A percentile compares a stretch with the other conserved stretches of the same genome.
Conservation (phyloP, 1,140 invertebrate genomes). For the Euschistus heros region DNA sequence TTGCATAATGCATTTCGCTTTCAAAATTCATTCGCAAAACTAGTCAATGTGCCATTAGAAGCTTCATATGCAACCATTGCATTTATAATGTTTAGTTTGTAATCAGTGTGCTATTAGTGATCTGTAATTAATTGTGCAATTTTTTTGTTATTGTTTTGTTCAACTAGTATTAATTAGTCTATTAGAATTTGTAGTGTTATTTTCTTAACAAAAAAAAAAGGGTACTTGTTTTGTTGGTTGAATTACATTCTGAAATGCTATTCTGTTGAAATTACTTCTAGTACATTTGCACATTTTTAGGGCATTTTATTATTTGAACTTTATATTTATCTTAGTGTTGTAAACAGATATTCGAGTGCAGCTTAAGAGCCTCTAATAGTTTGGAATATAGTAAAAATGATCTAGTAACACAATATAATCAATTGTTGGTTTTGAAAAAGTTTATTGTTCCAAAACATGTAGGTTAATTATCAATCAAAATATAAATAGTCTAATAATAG, state of each 20-base stretch:
- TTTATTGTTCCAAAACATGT: no score
- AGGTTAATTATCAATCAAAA: not conserved
- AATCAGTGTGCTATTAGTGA: not conserved
- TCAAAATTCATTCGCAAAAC: slow-evolving; percentile 4
- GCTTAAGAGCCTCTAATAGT: not conserved
- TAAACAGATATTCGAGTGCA: slow-evolving; percentile 5
- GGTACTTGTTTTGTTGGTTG: not conserved
- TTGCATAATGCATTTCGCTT: not conserved
- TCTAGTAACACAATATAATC: not conserved
- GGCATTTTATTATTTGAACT: not conserved
- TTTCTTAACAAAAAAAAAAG: not conserved
- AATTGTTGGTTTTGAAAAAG: no score
- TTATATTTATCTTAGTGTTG: not conserved
- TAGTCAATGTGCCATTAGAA: slow-evolving; percentile 17
- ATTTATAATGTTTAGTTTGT: not conserved
- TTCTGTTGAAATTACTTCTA: not conserved
- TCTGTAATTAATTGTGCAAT: slow-evolving; percentile 6
- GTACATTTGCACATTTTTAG: not conserved
- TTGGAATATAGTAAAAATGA: not conserved
- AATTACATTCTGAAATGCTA: not conserved
- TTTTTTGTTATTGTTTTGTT: not conserved
- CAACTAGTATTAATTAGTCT: not conserved
- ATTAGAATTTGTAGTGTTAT: slow-evolving; percentile 2
- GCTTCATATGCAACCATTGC: not conserved
- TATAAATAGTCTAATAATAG: not conserved